Evolutionary conservation across 2,797 vertebrate species (phyloP).

Genomic region (Propithecus deckenii): DNA sequence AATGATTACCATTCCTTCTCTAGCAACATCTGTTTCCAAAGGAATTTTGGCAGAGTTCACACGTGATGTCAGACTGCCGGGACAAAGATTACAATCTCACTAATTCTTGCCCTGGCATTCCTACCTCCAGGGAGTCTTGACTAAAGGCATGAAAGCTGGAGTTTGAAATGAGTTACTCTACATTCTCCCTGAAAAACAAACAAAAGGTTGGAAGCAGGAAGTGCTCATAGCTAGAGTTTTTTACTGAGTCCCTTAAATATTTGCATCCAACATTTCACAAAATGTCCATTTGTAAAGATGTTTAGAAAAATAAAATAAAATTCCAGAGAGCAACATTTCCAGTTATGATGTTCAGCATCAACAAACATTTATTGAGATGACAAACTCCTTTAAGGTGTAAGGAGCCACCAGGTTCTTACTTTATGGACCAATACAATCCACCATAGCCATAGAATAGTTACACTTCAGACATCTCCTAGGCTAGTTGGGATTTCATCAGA

Average conservation of each 20-base stretch:
- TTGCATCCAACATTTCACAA: slow-evolving; percentile 30
- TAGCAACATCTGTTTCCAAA: slow-evolving; percentile 68
- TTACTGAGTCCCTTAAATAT: slow-evolving; percentile 40
- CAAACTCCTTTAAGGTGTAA: not conserved
- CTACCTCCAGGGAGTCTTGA: not conserved
- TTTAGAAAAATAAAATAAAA: slow-evolving; percentile 37
- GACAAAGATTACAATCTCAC: slow-evolving; percentile 4
- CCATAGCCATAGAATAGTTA: not conserved
- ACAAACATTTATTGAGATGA: not conserved
- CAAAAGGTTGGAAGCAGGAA: slow-evolving; percentile 16
- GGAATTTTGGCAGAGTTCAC: slow-evolving; percentile 64
- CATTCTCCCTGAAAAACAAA: slow-evolving; percentile 37
- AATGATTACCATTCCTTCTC: slow-evolving; percentile 33
- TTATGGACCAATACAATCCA: not conserved
- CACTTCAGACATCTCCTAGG: not conserved
- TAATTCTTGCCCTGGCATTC: not conserved
- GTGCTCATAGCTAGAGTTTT: slow-evolving; percentile 15
- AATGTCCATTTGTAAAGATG: not conserved
- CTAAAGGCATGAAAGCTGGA: not conserved
- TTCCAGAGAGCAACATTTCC: not conserved
- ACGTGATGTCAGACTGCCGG: slow-evolving; percentile 52
- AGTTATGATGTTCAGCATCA: not conserved
- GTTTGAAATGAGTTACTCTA: slow-evolving; percentile 50
- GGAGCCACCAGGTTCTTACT: not conserved
- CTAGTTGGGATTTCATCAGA: not conserved